Conservation (phyloP, 2,888 invertebrate genomes). For the Agrochola lota region DNA sequence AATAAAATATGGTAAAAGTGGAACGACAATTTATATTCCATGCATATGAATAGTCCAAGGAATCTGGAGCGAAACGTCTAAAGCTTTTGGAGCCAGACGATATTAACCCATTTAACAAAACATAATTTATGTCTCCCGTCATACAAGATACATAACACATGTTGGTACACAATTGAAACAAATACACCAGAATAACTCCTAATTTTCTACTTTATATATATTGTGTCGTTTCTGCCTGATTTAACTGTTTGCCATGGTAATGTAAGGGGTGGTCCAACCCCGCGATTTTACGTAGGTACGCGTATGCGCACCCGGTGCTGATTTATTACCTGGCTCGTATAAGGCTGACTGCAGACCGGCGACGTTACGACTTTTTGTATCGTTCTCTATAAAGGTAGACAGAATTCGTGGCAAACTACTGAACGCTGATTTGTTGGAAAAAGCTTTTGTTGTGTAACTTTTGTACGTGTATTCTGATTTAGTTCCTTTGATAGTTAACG, state of each 20-base stretch:
- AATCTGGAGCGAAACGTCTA: constrained; percentile 38
- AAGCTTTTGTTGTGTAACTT: constrained; percentile 51
- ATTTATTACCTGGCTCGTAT: constrained; percentile 49
- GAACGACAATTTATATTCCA: constrained; percentile 29
- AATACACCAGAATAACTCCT: constrained; percentile 49
- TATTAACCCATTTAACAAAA: constrained; percentile 48
- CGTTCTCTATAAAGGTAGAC: constrained; percentile 22
- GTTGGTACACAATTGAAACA: constrained; percentile 53
- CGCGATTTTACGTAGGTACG: constrained; percentile 48
- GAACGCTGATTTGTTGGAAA: constrained; percentile 51
- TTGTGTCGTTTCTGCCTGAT: constrained; percentile 51
- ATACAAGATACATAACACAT: constrained; percentile 26
- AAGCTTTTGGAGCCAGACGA: constrained; percentile 25
- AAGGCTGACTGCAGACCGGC: constrained; percentile 42
- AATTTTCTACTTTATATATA: constrained; percentile 54
- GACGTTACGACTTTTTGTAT: constrained; percentile 38
- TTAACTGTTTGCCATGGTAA: constrained; percentile 64
- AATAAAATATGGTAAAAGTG: constrained; percentile 22
- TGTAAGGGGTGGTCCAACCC: constrained; percentile 45
- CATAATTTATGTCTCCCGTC: constrained; percentile 26
- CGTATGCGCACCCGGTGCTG: constrained; percentile 50
- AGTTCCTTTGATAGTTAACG: constrained; percentile 48
- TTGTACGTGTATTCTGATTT: constrained; percentile 42
- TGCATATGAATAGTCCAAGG: constrained; percentile 38
- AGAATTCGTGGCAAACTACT: constrained; percentile 43